Evolutionary conservation across 1,140 invertebrate genomes (phyloP), one percentile per base, ranked within the genome.

Genomic region (Paralvinella palmiformis): DNA sequence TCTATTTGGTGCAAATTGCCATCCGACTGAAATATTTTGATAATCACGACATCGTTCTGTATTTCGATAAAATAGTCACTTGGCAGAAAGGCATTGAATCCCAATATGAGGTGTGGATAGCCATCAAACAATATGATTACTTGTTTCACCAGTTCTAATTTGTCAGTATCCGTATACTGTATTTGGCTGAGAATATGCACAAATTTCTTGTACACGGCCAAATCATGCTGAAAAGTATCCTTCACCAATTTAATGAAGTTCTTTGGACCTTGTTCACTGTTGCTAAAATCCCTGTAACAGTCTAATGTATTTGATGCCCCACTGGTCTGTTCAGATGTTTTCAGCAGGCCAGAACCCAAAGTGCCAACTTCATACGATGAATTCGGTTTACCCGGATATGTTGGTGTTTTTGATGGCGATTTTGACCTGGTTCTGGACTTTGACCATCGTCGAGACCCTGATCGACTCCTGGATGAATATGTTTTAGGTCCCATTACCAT

Each of bases 31-130:
- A 37, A 35, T 32, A 59, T 35, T 41, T 59, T 59, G 15, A 59
- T 29, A 17, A 59, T 35, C n/a, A 59, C 58, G 20, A 35, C 58
- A 37, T 59, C 36, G 24, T 45, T 20, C 29, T 59, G 58, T 7
- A 59, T 24, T 1, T 59, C 58, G 37, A 59, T 36, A n/a, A 35
- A 1, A 37, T 37, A 37, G 32, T 37, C 37, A 37, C n/a, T n/a
- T n/a, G 58, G 58, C 32, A 59, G 31, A 29, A 59, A 59, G 20
- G 15, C 3, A 37, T 59, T 59, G 32, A 59, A 37, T 10, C 36
- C 20, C 20, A 37, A 3, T 20, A 59, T n/a, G 17, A 59, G 29
- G 29, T 59, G 20, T 20, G 31, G 58, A 35, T 59, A 32, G 20
- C 36, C 58, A 20, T 59, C 36, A 37, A 59, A 59, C n/a, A 59